Conservation (phyloP, 1,140 invertebrate genomes). For the Lamellibrachia luymesi region DNA sequence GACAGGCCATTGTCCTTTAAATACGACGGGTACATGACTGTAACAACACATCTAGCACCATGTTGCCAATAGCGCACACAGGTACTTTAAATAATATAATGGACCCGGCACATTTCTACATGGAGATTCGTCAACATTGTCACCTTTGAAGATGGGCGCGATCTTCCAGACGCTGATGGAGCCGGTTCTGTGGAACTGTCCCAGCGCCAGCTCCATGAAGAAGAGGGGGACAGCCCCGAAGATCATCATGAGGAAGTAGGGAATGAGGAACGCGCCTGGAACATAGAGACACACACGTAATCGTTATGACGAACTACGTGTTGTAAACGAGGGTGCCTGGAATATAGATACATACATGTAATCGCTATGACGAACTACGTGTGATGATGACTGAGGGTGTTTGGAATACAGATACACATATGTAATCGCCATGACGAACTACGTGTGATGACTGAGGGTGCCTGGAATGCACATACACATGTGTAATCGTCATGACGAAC, state of each 20-base stretch:
- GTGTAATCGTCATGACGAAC: background rate
- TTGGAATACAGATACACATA: background rate
- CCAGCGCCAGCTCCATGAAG: conserved; percentile 59
- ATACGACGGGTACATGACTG: too few species aligned
- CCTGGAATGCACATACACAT: background rate
- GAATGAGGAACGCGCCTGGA: conserved; percentile 55
- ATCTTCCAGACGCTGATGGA: conserved; percentile 72
- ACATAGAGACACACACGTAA: conserved; percentile 10
- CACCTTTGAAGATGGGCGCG: conserved; percentile 94
- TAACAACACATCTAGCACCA: too few species aligned
- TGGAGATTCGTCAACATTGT: conserved; percentile 4
- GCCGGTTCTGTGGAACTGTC: conserved; percentile 57
- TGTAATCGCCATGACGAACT: too few species aligned
- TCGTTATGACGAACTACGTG: background rate
- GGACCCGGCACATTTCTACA: background rate
- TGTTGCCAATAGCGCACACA: too few species aligned
- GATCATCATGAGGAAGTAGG: conserved; percentile 54
- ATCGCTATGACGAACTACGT: too few species aligned
- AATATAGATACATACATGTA: background rate
- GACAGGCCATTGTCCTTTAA: too few species aligned
- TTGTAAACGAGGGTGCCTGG: background rate
- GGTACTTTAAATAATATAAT: too few species aligned
- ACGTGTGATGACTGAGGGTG: too few species aligned
- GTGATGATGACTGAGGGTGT: too few species aligned
- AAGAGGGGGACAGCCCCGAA: conserved; percentile 59